These are phyloP conservation scores for Ascaphus truei DNA, from an alignment of 2,113 vertebrate species.

Conservation along the genomic window DNA sequence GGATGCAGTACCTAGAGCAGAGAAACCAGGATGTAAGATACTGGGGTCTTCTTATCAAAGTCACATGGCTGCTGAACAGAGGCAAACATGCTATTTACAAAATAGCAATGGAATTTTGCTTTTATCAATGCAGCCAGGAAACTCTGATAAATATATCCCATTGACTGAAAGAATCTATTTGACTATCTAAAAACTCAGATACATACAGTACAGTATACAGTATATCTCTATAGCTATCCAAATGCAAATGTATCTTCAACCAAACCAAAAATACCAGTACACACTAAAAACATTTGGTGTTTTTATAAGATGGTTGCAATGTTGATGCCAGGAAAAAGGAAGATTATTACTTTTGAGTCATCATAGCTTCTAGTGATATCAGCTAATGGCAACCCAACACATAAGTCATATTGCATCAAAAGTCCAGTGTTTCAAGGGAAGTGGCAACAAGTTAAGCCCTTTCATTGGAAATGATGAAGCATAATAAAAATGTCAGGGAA, in stretches of 20 bases:
- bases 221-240: too few species aligned
- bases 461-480: background rate
- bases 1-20: too few species aligned
- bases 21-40: background rate
- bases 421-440: background rate
- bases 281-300: background rate
- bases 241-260: too few species aligned
- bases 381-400: background rate
- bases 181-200: too few species aligned
- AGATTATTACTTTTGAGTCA: background rate
- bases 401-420: background rate
- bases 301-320: background rate
- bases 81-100: too few species aligned
- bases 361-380: background rate
- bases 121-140: too few species aligned
- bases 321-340: background rate
- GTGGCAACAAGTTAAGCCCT: background rate
- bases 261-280: background rate
- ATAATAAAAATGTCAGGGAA: too few species aligned
- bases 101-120: too few species aligned
- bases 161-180: too few species aligned
- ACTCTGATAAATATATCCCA: too few species aligned
- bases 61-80: too few species aligned
- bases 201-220: too few species aligned
- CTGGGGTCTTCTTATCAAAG: background rate